Conservation (phyloP, 2,888 invertebrate genomes). For the Pandemis cinnamomeana region DNA sequence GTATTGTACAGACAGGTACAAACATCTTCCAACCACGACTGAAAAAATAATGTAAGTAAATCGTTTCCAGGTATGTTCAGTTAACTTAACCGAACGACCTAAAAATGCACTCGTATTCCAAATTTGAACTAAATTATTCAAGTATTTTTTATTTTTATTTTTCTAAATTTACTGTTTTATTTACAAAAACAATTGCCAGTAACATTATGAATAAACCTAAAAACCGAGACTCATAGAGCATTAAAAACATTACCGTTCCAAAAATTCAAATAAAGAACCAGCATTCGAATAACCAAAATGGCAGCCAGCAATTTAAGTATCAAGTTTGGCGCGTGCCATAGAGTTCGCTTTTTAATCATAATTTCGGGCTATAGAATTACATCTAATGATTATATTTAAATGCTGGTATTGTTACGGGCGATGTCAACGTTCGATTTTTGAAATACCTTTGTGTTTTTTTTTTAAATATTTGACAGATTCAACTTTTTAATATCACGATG, state of each 20-base stretch:
- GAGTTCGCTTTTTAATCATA: slow-evolving; percentile 23
- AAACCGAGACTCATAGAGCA: neutral
- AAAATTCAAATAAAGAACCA: slow-evolving; percentile 16
- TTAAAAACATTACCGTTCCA: neutral
- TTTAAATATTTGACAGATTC: neutral
- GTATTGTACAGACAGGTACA: no score
- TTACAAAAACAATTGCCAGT: no score
- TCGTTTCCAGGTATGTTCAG: no score
- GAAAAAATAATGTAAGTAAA: no score
- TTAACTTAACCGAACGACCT: no score
- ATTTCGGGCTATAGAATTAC: slow-evolving; percentile 31
- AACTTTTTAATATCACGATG: neutral
- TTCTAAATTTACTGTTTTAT: no score
- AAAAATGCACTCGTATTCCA: no score
- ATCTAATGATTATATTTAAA: slow-evolving; percentile 15
- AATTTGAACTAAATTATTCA: no score
- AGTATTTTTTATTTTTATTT: no score
- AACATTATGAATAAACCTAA: no score
- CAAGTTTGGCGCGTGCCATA: slow-evolving; percentile 32
- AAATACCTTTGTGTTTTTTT: neutral
- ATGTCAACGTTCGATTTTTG: slow-evolving; percentile 9
- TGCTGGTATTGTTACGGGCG: slow-evolving; percentile 6
- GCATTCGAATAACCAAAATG: slow-evolving; percentile 8
- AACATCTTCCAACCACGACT: no score
- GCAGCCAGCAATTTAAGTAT: slow-evolving; percentile 38